Evolutionary conservation across 2,888 invertebrate species (phyloP), one percentile per base, ranked within the genome.

Genomic region (Acleris cristana): DNA sequence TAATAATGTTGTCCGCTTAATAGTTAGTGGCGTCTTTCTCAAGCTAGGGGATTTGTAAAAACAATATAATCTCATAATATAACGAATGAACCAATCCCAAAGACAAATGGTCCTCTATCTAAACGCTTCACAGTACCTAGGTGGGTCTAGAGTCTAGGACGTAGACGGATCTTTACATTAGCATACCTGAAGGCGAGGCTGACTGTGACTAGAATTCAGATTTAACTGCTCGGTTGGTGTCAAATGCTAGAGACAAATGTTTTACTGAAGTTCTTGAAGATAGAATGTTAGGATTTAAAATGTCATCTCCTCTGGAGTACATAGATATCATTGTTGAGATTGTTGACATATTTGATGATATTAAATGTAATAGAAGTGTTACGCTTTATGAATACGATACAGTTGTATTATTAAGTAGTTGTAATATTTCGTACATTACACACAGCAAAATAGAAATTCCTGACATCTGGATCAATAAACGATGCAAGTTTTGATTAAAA

Each of bases 91-190:
- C 18, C 34, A 55, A 55, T 40, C 23, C 16, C 4, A 23, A 8
- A 53, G 40, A 55, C 55, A 40, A 55, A 40, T 55, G 10, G 70
- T 70, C 68, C 70, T 66, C 73, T 75, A 76, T 79, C 75, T 76
- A 77, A 73, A 73, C 75, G 75, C 75, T 76, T 75, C 70, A 71
- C 65, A 64, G 71, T 69, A 76, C 74, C 75, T 76, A 75, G 72
- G 69, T 74, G 71, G 74, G 73, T 76, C 75, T 78, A 69, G 71
- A 74, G 73, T 75, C 75, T 78, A 69, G 71, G 77, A 83, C 48
- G 30, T 51, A 55, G 85, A 87, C 86, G 83, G 87, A 87, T 85
- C 81, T 79, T 71, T 70, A 76, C 78, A 87, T 85, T 86, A 83
- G 80, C 85, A 84, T 86, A 70, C 30, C 52, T 45, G 44, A 19